Conservation (phyloP, 1,140 invertebrate species). For the Helicoverpa zea region DNA sequence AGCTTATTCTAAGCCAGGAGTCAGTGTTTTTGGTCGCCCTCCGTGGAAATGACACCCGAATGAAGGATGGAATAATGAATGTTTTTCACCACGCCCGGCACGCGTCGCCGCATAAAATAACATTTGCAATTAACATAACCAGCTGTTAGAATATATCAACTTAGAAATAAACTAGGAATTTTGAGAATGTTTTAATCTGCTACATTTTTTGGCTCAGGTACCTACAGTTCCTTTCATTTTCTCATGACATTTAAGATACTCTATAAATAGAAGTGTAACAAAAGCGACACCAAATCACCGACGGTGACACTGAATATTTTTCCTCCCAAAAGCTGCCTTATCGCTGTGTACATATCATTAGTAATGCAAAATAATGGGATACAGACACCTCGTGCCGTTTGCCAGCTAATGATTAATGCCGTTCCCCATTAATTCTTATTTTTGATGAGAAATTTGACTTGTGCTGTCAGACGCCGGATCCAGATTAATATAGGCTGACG, state of each 20-base stretch:
- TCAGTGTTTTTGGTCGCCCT: slow-evolving; percentile 57
- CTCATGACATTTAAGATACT: too few species aligned
- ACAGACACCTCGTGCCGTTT: slow-evolving; percentile 86
- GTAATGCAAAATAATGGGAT: slow-evolving; percentile 87
- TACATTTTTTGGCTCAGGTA: neutral
- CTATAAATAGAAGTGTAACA: slow-evolving; percentile 52
- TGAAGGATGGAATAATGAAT: slow-evolving; percentile 75
- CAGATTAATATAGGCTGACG: slow-evolving; percentile 86
- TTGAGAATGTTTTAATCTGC: neutral
- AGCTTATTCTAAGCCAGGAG: slow-evolving; percentile 43
- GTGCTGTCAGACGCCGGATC: slow-evolving; percentile 84
- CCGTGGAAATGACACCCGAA: slow-evolving; percentile 72
- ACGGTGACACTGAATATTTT: slow-evolving; percentile 74
- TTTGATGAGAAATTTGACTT: slow-evolving; percentile 87
- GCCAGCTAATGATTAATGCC: slow-evolving; percentile 85
- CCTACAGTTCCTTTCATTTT: neutral
- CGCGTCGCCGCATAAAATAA: slow-evolving; percentile 74
- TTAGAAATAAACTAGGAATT: slow-evolving; percentile 14
- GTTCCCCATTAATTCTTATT: slow-evolving; percentile 86
- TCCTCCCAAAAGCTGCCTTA: slow-evolving; percentile 78
- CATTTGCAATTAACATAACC: slow-evolving; percentile 71
- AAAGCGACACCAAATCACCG: slow-evolving; percentile 50
- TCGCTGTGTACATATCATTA: slow-evolving; percentile 85
- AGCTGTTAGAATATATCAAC: slow-evolving; percentile 53
- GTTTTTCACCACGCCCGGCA: slow-evolving; percentile 62